Percentiles rank a stretch among this genome's conserved stretches.
Evolutionary conservation across 2,113 vertebrate species (phyloP).

Genomic region (Clarias gariepinus): DNA sequence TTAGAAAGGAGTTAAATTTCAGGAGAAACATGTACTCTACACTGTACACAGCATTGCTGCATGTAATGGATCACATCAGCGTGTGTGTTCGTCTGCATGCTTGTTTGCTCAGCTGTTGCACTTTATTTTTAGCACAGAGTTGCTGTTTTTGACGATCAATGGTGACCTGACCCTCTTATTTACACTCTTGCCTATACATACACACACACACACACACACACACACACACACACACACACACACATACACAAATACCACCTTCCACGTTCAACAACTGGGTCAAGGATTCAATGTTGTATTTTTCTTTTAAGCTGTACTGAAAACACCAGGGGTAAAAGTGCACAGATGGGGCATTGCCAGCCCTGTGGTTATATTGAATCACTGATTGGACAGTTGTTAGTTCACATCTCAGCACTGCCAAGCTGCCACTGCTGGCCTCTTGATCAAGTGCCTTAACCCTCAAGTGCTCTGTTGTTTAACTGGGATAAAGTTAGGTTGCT

Average conservation of each 20-base stretch:
- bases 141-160: neutral
- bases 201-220: no score
- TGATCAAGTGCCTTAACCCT: no score
- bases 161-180: neutral
- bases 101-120: neutral
- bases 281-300: slow-evolving; percentile 1
- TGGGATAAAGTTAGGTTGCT: no score
- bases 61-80: neutral
- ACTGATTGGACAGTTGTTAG: no score
- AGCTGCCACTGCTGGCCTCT: no score
- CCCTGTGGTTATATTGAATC: no score
- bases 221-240: neutral
- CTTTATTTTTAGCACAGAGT: neutral
- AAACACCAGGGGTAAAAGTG: neutral
- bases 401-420: no score
- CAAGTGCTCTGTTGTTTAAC: no score
- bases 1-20: neutral
- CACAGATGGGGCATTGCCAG: neutral
- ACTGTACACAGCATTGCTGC: neutral
- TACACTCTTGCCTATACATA: no score
- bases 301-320: neutral
- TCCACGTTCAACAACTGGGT: neutral
- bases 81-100: neutral
- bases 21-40: neutral
- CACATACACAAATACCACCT: neutral